A percentile compares a stretch with the other conserved stretches of the same genome.
Conservation (phyloP, 2,113 vertebrate genomes). For the Galeopterus variegatus region DNA sequence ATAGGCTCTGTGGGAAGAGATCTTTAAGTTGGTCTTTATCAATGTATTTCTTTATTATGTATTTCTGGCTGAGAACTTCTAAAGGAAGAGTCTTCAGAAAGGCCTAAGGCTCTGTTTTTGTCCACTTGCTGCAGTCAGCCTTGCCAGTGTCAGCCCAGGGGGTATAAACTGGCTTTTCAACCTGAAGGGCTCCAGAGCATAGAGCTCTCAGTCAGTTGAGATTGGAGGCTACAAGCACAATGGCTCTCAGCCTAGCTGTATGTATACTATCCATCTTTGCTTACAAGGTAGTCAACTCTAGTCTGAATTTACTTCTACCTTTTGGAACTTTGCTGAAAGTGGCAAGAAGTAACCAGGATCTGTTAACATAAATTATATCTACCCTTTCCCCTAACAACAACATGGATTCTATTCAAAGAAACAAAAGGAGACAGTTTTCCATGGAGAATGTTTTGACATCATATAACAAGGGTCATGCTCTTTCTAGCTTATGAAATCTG, state of each 20-base stretch:
- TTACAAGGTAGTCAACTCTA: background rate
- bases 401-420: conserved; percentile 61
- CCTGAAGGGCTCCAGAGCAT: background rate
- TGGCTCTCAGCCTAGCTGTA: background rate
- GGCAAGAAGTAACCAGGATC: conserved; percentile 27
- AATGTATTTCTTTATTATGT: too few relatives aligned
- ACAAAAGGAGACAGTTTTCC: conserved; percentile 62
- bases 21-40: background rate
- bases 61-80: background rate
- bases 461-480: background rate
- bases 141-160: too few relatives aligned
- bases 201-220: background rate
- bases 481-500: conserved; percentile 37
- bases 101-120: background rate
- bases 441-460: conserved; percentile 43
- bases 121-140: background rate
- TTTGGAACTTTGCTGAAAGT: conserved; percentile 38
- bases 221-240: background rate
- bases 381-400: conserved; percentile 15
- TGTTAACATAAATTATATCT: conserved; percentile 51
- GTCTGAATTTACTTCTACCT: background rate
- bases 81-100: background rate
- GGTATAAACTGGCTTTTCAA: background rate
- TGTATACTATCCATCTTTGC: background rate
- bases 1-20: background rate